phyloP scores from a whole-genome alignment of 2,888 invertebrate species.

The Netelia inedita region DNA sequence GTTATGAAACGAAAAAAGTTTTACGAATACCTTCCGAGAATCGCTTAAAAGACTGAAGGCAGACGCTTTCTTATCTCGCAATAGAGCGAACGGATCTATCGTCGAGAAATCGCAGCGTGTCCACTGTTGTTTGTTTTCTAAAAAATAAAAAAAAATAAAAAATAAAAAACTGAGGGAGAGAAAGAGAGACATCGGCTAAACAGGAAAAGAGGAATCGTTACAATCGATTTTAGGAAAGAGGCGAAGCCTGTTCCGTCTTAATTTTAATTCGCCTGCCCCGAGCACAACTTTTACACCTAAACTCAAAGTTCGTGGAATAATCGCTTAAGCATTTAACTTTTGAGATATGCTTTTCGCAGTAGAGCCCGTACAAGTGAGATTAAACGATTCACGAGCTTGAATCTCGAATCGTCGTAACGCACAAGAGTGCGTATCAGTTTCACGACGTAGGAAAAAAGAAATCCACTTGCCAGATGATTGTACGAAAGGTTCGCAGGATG shows the following conservation, averaged over 20 bases:
- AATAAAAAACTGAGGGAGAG: background rate
- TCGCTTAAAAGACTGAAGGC: constrained; percentile 68
- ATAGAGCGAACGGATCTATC: constrained; percentile 29
- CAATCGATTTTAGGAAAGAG: constrained; percentile 32
- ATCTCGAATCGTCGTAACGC: background rate
- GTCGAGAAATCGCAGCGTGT: constrained; percentile 4
- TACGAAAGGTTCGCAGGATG: background rate
- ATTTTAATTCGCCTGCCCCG: constrained; percentile 63
- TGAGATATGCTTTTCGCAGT: background rate
- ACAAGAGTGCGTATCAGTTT: background rate
- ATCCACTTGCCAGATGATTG: background rate
- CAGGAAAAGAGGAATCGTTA: background rate
- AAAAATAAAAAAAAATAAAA: background rate
- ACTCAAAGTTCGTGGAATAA: constrained; percentile 26
- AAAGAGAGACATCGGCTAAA: background rate
- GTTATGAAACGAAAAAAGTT: constrained; percentile 24
- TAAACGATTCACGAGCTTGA: background rate
- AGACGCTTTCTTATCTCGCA: constrained; percentile 55
- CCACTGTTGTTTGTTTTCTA: constrained; percentile 11
- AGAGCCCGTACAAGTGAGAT: background rate
- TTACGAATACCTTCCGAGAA: constrained; percentile 51
- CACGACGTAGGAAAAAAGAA: background rate
- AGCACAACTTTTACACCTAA: constrained; percentile 52
- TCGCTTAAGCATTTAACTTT: background rate
- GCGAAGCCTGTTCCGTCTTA: constrained; percentile 67